A percentile compares a stretch with the other conserved stretches of the same genome.
phyloP scores from a whole-genome alignment of 1,140 invertebrate species.

The Drosophila gunungcola region DNA sequence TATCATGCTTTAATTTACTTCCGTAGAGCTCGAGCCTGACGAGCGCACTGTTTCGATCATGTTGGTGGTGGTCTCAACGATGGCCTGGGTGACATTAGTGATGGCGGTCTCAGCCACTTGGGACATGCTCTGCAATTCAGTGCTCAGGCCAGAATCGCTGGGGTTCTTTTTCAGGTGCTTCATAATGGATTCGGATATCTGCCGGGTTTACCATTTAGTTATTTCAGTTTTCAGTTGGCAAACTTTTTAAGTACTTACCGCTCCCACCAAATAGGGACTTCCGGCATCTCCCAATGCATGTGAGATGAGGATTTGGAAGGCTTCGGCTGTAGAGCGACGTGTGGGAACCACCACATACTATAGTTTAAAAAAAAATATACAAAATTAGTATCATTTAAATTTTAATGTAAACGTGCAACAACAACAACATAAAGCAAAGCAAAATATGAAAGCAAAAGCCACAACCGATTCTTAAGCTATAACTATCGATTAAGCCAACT shows the following conservation, averaged over 20 bases:
- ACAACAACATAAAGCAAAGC: conserved; percentile 35
- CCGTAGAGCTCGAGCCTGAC: background rate
- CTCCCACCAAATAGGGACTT: conserved; percentile 96
- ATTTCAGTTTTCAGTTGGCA: background rate
- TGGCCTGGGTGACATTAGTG: conserved; percentile 16
- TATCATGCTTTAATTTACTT: background rate
- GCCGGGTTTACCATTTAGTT: background rate
- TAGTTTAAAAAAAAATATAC: conserved; percentile 5
- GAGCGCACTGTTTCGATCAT: background rate
- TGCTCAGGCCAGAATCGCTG: background rate
- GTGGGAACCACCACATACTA: conserved; percentile 97
- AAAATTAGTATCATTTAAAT: background rate
- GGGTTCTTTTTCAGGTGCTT: conserved; percentile 56
- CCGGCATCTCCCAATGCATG: conserved; percentile 97
- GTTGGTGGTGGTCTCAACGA: conserved; percentile 15
- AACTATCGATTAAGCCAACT: conserved; percentile 24
- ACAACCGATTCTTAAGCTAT: conserved; percentile 24
- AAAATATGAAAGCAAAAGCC: conserved; percentile 33
- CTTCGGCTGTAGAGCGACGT: conserved; percentile 95
- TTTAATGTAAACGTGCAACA: conserved; percentile 10
- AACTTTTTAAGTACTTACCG: conserved; percentile 87
- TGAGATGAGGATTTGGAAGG: conserved; percentile 97
- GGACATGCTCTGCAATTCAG: conserved; percentile 61
- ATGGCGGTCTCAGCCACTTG: conserved; percentile 51
- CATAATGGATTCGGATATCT: conserved; percentile 90